Base-by-base conservation (phyloP, 2,888 invertebrate species). In the Acleris holmiana region DNA sequence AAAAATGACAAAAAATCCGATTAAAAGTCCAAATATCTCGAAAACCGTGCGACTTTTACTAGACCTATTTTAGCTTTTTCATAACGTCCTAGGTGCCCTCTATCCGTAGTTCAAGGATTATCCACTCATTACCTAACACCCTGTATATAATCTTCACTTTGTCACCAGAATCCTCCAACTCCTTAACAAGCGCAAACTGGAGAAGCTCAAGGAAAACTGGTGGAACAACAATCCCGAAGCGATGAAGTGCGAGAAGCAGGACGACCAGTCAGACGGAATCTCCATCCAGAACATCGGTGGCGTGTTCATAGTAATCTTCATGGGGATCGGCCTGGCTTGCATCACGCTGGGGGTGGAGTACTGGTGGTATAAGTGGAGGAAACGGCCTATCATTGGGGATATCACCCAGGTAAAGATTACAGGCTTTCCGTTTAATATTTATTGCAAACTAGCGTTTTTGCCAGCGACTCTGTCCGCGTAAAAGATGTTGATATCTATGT, bases 241-340 rank as follows among this genome's bases (percentile, higher is more conserved):
- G 41, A 94, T 94, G 75, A 94, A 94, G 68, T 98, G 98, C 76
- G 97, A 97, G 74, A 96, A 97, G 73, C 96, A 97, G 61, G 97
- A 98, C 78, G 97, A 98, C 80, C 98, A 99, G 80, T 97, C 97
- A 3, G 99, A 99, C 80, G 99, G 99, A 55, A 99, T 99, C 79
- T 98, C 98, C 67, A 99, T 99, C 67, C 96, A 98, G 80, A 99
- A 99, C 84, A 99, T 99, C 72, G 99, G 98, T 53, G 99, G 99
- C 0, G 99, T 99, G 0, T 99, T 99, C 83, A 98, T 99, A 60
- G 98, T 99, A 0, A 99, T 99, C 69, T 97, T 99, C 79, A 98
- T 98, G 74, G 99, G 99, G 0, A 98, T 99, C 40, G 97, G 96
- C 0, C 93, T 98, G 81, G 98, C 98, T 0, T 97, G 98, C 75